Base-by-base conservation (phyloP, 2,113 vertebrate species). In the Chloebia gouldiae region DNA sequence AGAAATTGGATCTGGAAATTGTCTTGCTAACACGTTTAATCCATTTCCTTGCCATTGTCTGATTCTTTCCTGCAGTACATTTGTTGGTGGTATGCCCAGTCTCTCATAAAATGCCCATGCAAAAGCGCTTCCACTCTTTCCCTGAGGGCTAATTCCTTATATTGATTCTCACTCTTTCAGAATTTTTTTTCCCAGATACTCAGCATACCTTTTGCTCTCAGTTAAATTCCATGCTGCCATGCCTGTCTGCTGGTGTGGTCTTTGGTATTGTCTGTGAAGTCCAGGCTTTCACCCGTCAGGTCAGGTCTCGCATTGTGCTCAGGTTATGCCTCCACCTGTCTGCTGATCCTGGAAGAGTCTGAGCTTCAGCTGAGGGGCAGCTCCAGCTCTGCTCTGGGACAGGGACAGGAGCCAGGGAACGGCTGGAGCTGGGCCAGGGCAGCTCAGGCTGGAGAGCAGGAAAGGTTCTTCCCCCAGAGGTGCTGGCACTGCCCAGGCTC, bases 21-120 rank as follows among this genome's bases (percentile, higher is more conserved):
- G 91, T 95, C 91, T 94, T 94, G 71, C 91, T 85, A 94, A 95
- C 94, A 95, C 78, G 15, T 96, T 95, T 95, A 92, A 96, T 95
- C 93, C 95, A 95, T 96, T 97, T 95, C 95, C 96, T 93, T 95
- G 86, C 95, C 87, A 95, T 97, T 97, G 96, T 97, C 89, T 97
- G 94, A 50, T 86, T 93, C 70, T 85, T 96, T 97, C 95, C 96
- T 96, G 95, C 93, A 95, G 93, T 93, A 95, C 93, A 94, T 89
- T 93, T 91, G 78, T 87, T 96, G 95, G 96, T 92, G 78, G 23
- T 17, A 54, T 97, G 96, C 94, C 96, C 89, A 91, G 86, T 91
- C 84, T 79, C 81, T 90, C 81, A 93, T 37, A 92, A 76, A 92
- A 82, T 87, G 92, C 64, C 77, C 96, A 93, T 13, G 81, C 93